Conservation (phyloP, 2,113 vertebrate genomes). For the Lota lota region DNA sequence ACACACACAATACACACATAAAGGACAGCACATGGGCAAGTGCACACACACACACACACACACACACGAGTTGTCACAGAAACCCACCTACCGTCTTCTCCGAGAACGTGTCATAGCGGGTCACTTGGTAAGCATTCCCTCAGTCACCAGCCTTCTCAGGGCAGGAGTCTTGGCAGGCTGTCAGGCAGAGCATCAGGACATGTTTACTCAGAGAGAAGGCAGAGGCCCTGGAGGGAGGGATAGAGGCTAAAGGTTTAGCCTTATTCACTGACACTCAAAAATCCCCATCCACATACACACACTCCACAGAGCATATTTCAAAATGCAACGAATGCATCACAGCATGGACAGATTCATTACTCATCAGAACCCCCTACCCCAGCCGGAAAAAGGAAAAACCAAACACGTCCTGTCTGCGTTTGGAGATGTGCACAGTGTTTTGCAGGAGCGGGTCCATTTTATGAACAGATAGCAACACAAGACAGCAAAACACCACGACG, state of each 20-base stretch:
- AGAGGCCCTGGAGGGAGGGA: constrained; percentile 24
- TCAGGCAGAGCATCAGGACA: constrained; percentile 44
- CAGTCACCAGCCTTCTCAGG: constrained; percentile 30
- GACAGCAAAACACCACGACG: no score
- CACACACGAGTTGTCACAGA: neutral
- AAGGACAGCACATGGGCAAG: no score
- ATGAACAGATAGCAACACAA: no score
- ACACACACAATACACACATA: no score
- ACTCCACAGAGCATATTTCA: constrained; percentile 16
- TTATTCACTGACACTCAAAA: constrained; percentile 42
- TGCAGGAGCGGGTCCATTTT: no score
- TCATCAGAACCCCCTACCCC: constrained; percentile 27
- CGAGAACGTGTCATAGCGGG: constrained; percentile 14
- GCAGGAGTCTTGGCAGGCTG: constrained; percentile 43
- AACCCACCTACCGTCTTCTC: constrained; percentile 21
- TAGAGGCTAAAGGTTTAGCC: constrained; percentile 38
- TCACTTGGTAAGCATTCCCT: constrained; percentile 43
- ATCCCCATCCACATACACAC: constrained; percentile 18
- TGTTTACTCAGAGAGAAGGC: constrained; percentile 38
- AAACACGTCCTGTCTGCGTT: no score
- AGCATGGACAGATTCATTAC: constrained; percentile 28
- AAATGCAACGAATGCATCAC: constrained; percentile 46
- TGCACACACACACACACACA: no score
- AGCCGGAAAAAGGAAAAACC: neutral
- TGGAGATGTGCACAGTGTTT: neutral